phyloP scores from a whole-genome alignment of 92 coral and sea anemone species.

The Blastomussa wellsi region DNA sequence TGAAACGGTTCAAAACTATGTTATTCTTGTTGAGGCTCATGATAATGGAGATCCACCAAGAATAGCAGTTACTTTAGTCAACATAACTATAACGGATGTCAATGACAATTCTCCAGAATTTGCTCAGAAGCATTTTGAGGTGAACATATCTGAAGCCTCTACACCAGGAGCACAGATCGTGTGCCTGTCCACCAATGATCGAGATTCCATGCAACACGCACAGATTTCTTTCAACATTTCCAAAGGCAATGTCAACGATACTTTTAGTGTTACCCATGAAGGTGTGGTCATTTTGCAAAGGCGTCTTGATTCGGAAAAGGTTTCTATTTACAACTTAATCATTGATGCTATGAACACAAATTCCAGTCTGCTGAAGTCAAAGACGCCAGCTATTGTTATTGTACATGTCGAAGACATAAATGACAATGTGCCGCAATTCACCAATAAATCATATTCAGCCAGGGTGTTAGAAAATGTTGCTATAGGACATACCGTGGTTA shows the following conservation, averaged over 20 bases:
- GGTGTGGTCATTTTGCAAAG: not conserved
- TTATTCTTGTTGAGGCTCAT: not conserved
- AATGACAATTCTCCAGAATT: not conserved
- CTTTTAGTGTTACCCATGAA: not conserved
- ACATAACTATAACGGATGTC: not conserved
- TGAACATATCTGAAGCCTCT: not conserved
- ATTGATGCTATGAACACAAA: not conserved
- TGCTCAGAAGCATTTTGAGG: not conserved
- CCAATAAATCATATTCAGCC: conserved; percentile 7
- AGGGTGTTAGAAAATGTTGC: conserved; percentile 53
- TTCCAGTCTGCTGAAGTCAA: not conserved
- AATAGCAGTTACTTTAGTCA: not conserved
- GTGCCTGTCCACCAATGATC: not conserved
- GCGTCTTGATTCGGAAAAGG: not conserved
- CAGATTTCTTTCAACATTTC: not conserved
- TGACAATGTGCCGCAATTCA: conserved; percentile 76
- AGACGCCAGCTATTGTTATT: not conserved
- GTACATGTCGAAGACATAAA: conserved; percentile 65
- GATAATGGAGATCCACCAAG: not conserved
- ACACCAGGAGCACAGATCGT: not conserved
- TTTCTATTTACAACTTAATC: not conserved
- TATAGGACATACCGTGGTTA: conserved; percentile 48
- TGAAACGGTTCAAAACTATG: not conserved
- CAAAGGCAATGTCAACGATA: not conserved
- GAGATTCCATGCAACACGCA: not conserved